phyloP scores from a whole-genome alignment of 2,888 invertebrate species.

The Thyatira batis region DNA sequence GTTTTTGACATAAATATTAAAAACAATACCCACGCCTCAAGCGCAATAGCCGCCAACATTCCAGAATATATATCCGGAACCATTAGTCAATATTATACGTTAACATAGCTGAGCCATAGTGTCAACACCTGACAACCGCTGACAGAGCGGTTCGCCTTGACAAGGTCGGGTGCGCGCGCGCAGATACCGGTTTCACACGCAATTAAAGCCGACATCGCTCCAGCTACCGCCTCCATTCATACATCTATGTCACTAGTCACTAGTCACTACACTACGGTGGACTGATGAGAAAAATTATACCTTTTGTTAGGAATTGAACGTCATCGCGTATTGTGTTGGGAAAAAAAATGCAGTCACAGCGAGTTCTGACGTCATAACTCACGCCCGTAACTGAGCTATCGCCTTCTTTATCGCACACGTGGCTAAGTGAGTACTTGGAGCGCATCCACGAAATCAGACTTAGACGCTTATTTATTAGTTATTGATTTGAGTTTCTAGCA shows the following conservation, averaged over 20 bases:
- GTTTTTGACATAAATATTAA: too few species aligned
- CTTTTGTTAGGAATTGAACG: background rate
- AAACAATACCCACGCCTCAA: too few species aligned
- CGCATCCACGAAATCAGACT: background rate
- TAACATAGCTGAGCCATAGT: background rate
- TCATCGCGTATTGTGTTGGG: background rate
- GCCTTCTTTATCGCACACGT: background rate
- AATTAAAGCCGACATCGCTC: constrained; percentile 1
- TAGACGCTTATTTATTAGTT: too few species aligned
- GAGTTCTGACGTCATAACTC: background rate
- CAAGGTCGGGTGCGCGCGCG: constrained; percentile 50
- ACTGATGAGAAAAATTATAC: background rate
- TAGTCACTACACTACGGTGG: background rate
- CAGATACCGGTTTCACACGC: constrained; percentile 25
- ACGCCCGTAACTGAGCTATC: background rate
- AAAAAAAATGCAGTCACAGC: background rate
- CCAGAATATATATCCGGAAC: background rate
- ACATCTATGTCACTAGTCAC: constrained; percentile 4
- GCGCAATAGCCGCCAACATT: background rate
- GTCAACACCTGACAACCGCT: constrained; percentile 20
- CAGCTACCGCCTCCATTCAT: constrained; percentile 1
- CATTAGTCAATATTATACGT: background rate
- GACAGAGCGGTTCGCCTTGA: constrained; percentile 52
- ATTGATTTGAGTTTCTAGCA: too few species aligned
- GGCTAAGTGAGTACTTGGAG: background rate